phyloP scores from a whole-genome alignment of 2,113 vertebrate species.

The Lagenorhynchus albirostris region DNA sequence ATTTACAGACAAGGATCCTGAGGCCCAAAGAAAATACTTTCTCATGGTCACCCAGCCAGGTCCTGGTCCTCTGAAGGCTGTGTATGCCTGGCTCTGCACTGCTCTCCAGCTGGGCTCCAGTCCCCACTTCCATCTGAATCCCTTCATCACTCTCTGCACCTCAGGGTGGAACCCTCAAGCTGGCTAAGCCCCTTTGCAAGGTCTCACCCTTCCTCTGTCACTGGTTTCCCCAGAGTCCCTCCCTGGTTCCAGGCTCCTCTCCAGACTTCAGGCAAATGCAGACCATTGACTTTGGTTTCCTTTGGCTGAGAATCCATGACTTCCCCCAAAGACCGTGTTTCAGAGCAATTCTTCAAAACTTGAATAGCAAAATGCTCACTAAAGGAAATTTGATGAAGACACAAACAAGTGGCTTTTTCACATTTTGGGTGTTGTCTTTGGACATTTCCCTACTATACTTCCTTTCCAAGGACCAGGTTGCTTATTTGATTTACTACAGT shows the following conservation, averaged over 20 bases:
- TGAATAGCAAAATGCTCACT: not conserved
- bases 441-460: not conserved
- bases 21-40: not conserved
- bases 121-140: not conserved
- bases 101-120: not conserved
- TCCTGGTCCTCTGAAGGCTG: not conserved
- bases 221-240: not conserved
- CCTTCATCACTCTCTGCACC: not conserved
- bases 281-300: not conserved
- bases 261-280: not conserved
- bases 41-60: not conserved
- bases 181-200: not conserved
- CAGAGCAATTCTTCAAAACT: not conserved
- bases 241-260: not conserved
- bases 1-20: not conserved
- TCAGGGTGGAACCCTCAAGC: not conserved
- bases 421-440: conserved; percentile 26
- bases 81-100: not conserved
- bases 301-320: not conserved
- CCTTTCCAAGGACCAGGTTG: not conserved
- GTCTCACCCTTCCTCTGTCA: not conserved
- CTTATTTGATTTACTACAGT: not conserved
- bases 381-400: not conserved
- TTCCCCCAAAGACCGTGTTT: not conserved
- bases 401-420: not conserved